phyloP scores from a whole-genome alignment of 2,797 vertebrate species.

The Rhynchotus rufescens region DNA sequence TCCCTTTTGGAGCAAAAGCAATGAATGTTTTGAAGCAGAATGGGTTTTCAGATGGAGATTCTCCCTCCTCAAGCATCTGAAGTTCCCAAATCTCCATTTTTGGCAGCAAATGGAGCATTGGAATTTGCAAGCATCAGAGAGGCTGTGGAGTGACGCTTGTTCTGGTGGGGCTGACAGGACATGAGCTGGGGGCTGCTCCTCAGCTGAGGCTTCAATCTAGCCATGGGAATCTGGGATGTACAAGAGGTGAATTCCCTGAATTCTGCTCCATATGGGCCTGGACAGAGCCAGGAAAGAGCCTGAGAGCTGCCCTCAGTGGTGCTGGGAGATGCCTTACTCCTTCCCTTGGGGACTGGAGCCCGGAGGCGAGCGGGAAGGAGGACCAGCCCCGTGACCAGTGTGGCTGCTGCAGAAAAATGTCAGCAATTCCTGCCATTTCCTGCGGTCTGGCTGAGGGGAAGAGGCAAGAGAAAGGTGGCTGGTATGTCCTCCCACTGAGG shows the following conservation, averaged over 20 bases:
- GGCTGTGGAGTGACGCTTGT: too few relatives aligned
- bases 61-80: not conserved
- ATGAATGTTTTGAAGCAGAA: not conserved
- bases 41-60: not conserved
- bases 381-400: not conserved
- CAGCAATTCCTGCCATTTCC: constrained; percentile 16
- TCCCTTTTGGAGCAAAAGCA: not conserved
- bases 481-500: fast-evolving
- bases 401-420: constrained; percentile 1
- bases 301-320: fast-evolving
- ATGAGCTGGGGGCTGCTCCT: not conserved
- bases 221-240: not conserved
- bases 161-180: not conserved
- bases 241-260: not conserved
- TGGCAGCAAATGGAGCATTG: not conserved
- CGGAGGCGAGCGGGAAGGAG: not conserved
- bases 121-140: not conserved
- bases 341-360: not conserved
- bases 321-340: not conserved
- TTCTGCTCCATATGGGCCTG: not conserved
- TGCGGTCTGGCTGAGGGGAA: not conserved
- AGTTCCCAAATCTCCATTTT: not conserved
- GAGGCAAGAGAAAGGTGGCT: not conserved
- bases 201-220: not conserved
- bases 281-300: not conserved